phyloP scores from a whole-genome alignment of 2,113 vertebrate genomes.

The Anguilla rostrata region DNA sequence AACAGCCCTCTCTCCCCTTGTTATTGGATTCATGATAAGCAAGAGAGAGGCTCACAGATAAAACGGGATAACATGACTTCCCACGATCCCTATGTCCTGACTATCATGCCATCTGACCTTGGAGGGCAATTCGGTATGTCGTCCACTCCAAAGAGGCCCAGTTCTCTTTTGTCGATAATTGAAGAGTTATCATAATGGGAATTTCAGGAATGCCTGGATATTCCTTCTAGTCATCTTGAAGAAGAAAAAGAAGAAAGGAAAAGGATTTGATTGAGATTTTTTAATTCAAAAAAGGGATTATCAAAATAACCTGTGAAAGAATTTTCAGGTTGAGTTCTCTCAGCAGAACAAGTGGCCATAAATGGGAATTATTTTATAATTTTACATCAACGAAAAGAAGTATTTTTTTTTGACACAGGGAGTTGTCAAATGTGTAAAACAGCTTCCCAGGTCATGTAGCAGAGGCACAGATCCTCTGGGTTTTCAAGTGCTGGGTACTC shows the following conservation, averaged over 20 bases:
- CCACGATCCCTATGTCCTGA: slow-evolving; percentile 35
- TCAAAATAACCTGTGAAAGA: not conserved
- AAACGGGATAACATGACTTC: slow-evolving; percentile 45
- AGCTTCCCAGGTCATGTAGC: not conserved
- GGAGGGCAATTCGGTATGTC: slow-evolving; percentile 27
- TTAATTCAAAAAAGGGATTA: not conserved
- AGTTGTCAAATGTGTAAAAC: no score
- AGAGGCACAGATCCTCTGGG: not conserved
- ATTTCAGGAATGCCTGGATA: slow-evolving; percentile 58
- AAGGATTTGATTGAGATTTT: not conserved
- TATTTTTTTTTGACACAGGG: no score
- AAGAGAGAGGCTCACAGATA: slow-evolving; percentile 28
- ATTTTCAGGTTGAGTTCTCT: not conserved
- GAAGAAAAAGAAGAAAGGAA: not conserved
- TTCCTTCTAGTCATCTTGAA: slow-evolving; percentile 8
- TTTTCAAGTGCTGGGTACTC: not conserved
- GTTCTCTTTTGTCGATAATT: slow-evolving; percentile 49
- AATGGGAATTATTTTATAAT: not conserved
- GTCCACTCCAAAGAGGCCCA: slow-evolving; percentile 39
- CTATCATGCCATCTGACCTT: slow-evolving; percentile 50
- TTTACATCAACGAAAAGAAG: no score
- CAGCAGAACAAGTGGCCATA: not conserved
- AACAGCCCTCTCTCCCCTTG: slow-evolving; percentile 51
- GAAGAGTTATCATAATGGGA: slow-evolving; percentile 61
- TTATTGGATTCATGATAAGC: slow-evolving; percentile 42